Base-by-base conservation (phyloP, 64 coral and sea anemone genomes). In the Porites lutea region DNA sequence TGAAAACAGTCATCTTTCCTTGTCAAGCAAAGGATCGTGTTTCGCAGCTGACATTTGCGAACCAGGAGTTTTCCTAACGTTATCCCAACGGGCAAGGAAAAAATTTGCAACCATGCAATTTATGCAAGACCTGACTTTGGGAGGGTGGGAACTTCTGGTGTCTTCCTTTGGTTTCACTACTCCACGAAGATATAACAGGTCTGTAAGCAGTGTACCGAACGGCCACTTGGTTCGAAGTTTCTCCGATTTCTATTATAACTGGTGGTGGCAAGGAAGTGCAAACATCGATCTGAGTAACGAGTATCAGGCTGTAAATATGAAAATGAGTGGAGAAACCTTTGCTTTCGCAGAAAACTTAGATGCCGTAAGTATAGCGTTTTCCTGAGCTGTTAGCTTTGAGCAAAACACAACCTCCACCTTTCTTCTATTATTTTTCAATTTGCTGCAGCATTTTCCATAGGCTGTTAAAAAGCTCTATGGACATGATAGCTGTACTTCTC, bases 11-110 rank as follows among this genome's bases (percentile, higher is more conserved):
- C n/a, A 52, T 8, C 52, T 68, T 46, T 50, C 22, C 3, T 55
- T 90, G 21, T 70, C 89, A 7, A 82, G 37, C 48, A 79, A 82
- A n/a, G 58, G 48, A 7, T 77, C 19, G 3, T 90, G 89, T 52
- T 82, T 90, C 57, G 89, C 89, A 14, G 22, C 37, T 69, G 89
- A 90, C 58, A 13, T 71, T 49, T 90, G 89, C 13, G 19, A 45
- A 23, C 20, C 10, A 52, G 61, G 59, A 8, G 54, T 58, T 12
- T 90, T 90, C 48, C 47, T 90, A 2, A 15, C 59, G 7, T 65
- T 84, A 37, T 48, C 81, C 59, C 44, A 65, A 65, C 20, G 21
- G 3, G 75, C 75, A 12, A 23, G 51, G 6, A 78, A 3, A 22
- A 51, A 78, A 78, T 19, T 78, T 57, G 10, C 13, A 49, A 58